Percentiles rank a stretch among this genome's conserved stretches.
These are phyloP conservation scores for Trachythela sp. DNA, from an alignment of 64 coral and sea anemone genomes.

Conservation along the genomic window DNA sequence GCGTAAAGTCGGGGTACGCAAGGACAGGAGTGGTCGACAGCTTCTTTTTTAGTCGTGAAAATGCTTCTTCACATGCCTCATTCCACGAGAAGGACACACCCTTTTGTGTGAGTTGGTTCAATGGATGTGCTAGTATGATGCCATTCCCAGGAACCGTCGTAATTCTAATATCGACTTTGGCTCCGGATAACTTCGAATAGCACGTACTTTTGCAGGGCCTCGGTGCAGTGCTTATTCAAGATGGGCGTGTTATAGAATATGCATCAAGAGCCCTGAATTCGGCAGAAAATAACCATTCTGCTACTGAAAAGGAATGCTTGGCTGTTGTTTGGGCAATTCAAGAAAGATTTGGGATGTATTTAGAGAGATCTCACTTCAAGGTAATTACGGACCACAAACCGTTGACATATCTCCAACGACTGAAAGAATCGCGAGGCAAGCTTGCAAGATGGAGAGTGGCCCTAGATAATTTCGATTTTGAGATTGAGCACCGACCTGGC, in stretches of 20 bases:
- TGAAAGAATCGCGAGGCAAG: slow-evolving; percentile 26
- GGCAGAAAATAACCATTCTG: slow-evolving; percentile 23
- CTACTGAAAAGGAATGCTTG: slow-evolving; percentile 42
- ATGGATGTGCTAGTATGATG: no score
- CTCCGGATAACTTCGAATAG: no score
- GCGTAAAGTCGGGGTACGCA: background rate
- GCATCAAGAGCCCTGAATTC: slow-evolving; percentile 3
- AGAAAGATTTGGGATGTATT: slow-evolving; percentile 17
- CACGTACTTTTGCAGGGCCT: no score
- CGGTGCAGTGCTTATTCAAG: no score
- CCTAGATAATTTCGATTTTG: slow-evolving; percentile 22
- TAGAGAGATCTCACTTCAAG: background rate
- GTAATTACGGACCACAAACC: slow-evolving; percentile 27
- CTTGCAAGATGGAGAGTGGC: background rate
- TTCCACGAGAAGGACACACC: no score
- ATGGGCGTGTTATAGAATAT: no score
- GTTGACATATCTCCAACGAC: background rate
- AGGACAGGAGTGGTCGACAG: slow-evolving; percentile 25
- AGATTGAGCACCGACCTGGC: slow-evolving; percentile 25
- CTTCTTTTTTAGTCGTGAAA: background rate
- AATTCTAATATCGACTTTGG: no score
- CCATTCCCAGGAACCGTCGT: no score
- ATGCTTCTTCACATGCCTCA: no score
- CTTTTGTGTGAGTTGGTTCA: no score
- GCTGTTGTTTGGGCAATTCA: slow-evolving; percentile 31